Evolutionary conservation across 2,113 vertebrate genomes (phyloP).

Genomic region (Pseudopipra pipra): DNA sequence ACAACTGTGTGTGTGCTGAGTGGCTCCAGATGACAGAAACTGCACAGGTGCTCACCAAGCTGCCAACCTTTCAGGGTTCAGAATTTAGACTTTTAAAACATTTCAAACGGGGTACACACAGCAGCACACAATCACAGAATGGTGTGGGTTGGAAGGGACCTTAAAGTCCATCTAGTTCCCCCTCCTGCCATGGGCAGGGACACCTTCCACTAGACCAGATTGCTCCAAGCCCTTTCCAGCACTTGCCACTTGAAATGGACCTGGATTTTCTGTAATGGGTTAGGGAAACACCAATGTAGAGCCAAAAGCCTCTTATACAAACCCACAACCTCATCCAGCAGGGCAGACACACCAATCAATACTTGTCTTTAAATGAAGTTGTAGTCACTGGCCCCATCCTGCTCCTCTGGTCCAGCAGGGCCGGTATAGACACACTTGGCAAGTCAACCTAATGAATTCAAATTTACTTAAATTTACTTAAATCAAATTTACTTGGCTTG

Average conservation of each 20-base stretch:
- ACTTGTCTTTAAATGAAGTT: background rate
- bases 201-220: background rate
- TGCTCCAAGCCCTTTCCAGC: background rate
- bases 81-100: background rate
- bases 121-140: background rate
- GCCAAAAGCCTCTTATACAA: background rate
- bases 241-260: rapidly evolving
- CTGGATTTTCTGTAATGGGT: background rate
- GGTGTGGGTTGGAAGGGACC: background rate
- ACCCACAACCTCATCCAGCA: rapidly evolving
- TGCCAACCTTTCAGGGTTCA: background rate
- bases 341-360: background rate
- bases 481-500: background rate
- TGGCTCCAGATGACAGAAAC: background rate
- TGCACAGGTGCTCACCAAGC: background rate
- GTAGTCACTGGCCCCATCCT: rapidly evolving
- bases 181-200: background rate
- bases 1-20: rapidly evolving
- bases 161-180: background rate
- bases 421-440: rapidly evolving
- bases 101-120: background rate
- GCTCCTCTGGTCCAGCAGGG: background rate
- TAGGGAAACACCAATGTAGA: background rate
- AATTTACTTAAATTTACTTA: background rate
- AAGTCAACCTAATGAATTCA: background rate